Percentiles rank a stretch among this genome's conserved stretches.
Evolutionary conservation across 2,797 vertebrate genomes (phyloP).

Genomic region (Enteromius fasciolatus): DNA sequence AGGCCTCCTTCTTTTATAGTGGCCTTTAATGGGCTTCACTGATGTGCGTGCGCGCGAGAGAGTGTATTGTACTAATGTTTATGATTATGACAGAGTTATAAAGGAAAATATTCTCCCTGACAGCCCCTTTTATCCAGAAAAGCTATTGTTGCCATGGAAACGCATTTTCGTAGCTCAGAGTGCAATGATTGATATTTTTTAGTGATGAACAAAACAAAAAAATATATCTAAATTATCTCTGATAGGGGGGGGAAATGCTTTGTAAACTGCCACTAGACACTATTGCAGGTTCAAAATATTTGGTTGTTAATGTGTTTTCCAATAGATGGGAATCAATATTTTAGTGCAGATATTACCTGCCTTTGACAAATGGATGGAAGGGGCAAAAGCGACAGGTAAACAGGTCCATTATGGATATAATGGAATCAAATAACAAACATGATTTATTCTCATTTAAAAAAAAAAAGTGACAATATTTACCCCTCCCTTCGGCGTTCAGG

Average conservation of each 20-base stretch:
- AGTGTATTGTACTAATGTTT: slow-evolving; percentile 49
- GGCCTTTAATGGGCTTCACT: slow-evolving; percentile 47
- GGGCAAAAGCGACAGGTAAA: slow-evolving; percentile 44
- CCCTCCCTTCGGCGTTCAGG: slow-evolving; percentile 42
- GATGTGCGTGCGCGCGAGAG: slow-evolving; percentile 31
- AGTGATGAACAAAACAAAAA: slow-evolving; percentile 3
- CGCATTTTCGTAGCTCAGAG: slow-evolving; percentile 6
- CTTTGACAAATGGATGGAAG: slow-evolving; percentile 40
- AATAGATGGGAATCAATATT: slow-evolving; percentile 42
- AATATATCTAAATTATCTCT: slow-evolving; percentile 21
- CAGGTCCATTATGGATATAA: slow-evolving; percentile 65
- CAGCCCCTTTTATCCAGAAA: slow-evolving; percentile 32
- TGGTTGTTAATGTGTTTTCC: slow-evolving; percentile 47
- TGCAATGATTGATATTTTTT: slow-evolving; percentile 33
- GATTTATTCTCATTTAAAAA: slow-evolving; percentile 70
- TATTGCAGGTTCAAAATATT: slow-evolving; percentile 16
- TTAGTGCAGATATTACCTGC: slow-evolving; percentile 38
- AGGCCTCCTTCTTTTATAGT: slow-evolving; percentile 43
- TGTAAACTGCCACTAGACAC: slow-evolving; percentile 16
- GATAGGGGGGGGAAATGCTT: neutral
- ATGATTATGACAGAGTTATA: slow-evolving; percentile 48
- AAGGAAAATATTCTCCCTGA: slow-evolving; percentile 39
- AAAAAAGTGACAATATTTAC: slow-evolving; percentile 17
- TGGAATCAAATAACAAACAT: slow-evolving; percentile 74
- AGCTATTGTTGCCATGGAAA: slow-evolving; percentile 29